These are phyloP conservation scores for Zaprionus vittiger DNA, from an alignment of 1,140 invertebrate species.

Conservation along the genomic window DNA sequence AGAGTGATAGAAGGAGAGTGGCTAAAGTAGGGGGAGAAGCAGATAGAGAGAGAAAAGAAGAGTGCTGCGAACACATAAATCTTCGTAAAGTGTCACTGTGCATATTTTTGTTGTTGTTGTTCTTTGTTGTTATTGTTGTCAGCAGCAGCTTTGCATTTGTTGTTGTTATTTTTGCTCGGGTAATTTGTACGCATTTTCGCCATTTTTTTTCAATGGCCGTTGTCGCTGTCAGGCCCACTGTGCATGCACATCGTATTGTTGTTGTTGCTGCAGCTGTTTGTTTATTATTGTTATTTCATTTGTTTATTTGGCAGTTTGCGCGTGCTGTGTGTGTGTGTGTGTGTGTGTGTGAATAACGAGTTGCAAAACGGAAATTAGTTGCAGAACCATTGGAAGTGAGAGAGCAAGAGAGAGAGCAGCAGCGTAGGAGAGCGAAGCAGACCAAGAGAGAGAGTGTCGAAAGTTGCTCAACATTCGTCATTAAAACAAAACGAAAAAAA, in stretches of 20 bases:
- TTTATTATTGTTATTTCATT: slow-evolving; percentile 71
- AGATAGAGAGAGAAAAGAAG: slow-evolving; percentile 18
- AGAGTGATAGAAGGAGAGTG: background rate
- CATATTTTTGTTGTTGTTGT: slow-evolving; percentile 62
- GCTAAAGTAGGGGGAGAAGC: background rate
- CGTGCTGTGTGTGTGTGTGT: slow-evolving; percentile 15
- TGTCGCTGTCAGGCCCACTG: slow-evolving; percentile 48
- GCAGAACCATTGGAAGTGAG: slow-evolving; percentile 30
- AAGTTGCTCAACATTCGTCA: slow-evolving; percentile 41
- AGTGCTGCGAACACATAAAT: slow-evolving; percentile 78
- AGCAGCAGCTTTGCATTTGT: slow-evolving; percentile 65
- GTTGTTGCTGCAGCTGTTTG: slow-evolving; percentile 41
- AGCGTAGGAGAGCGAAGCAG: no score
- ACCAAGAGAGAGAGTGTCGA: background rate
- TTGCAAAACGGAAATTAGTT: slow-evolving; percentile 73
- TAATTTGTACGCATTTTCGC: slow-evolving; percentile 76
- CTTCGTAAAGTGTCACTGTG: slow-evolving; percentile 81
- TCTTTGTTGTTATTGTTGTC: slow-evolving; percentile 67
- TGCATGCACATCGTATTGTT: slow-evolving; percentile 23
- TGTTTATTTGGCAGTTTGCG: slow-evolving; percentile 61
- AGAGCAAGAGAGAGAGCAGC: background rate
- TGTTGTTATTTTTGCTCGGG: slow-evolving; percentile 60
- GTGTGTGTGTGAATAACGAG: slow-evolving; percentile 64
- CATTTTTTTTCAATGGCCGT: slow-evolving; percentile 54
- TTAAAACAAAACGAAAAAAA: slow-evolving; percentile 43